Evolutionary conservation across 2,113 vertebrate genomes (phyloP).

Genomic region (Monopterus albus): DNA sequence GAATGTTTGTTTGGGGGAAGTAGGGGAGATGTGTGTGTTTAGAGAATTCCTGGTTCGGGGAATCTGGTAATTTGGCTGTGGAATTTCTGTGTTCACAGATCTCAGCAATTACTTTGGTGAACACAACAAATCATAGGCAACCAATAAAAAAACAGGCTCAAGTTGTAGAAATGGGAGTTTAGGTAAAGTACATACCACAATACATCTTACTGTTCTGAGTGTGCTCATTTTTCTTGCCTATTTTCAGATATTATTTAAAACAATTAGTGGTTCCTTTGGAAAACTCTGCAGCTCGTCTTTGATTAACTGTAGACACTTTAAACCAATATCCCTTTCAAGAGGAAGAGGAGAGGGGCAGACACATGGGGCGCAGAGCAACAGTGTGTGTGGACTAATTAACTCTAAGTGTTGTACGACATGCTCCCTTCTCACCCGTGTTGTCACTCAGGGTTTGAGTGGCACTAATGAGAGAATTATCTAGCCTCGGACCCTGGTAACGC

Average conservation of each 20-base stretch:
- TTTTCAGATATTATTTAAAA: conserved; percentile 2
- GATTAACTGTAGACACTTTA: conserved; percentile 38
- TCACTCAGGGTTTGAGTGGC: conserved; percentile 81
- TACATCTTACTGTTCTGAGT: background rate
- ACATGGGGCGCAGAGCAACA: conserved; percentile 56
- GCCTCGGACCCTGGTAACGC: conserved; percentile 76
- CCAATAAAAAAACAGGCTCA: no score
- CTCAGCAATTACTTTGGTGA: no score
- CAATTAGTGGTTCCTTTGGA: conserved; percentile 40
- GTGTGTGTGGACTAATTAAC: conserved; percentile 76
- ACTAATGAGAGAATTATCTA: conserved; percentile 82
- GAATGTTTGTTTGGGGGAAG: no score
- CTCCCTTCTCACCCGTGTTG: conserved; percentile 78
- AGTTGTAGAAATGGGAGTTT: no score
- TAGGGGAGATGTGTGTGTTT: no score
- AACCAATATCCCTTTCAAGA: conserved; percentile 31
- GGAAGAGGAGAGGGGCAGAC: conserved; percentile 43
- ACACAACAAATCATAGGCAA: no score
- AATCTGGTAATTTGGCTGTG: no score
- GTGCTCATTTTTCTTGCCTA: background rate
- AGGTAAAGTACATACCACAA: background rate
- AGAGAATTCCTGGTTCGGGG: no score
- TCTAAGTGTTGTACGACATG: conserved; percentile 80
- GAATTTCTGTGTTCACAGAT: no score
- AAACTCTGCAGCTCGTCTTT: conserved; percentile 31